A percentile compares a stretch with the other conserved stretches of the same genome.
These are phyloP conservation scores for Daktulosphaira vitifoliae DNA, from an alignment of 1,140 invertebrate genomes.

Conservation along the genomic window DNA sequence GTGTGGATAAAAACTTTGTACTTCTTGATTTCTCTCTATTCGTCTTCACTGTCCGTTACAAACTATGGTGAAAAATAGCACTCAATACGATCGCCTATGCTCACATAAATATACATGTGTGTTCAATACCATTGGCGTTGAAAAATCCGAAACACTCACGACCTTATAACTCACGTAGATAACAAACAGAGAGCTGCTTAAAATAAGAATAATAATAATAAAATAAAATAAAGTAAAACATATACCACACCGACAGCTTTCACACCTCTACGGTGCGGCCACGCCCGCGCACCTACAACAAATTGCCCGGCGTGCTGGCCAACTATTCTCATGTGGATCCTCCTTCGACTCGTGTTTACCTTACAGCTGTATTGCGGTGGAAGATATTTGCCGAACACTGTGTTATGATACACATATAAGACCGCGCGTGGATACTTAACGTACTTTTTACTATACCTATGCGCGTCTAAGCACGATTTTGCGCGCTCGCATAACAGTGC, in stretches of 20 bases:
- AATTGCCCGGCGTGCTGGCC: slow-evolving; percentile 5
- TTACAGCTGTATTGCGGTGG: neutral
- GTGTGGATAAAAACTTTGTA: no score
- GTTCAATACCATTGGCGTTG: no score
- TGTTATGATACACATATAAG: neutral
- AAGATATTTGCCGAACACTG: neutral
- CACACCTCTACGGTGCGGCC: slow-evolving; percentile 13
- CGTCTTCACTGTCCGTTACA: no score
- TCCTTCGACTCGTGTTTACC: slow-evolving; percentile 12
- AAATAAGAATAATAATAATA: no score
- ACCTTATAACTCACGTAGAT: slow-evolving; percentile 32
- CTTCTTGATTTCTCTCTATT: no score
- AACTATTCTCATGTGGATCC: neutral
- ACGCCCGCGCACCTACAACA: slow-evolving; percentile 24
- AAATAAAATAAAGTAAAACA: no score
- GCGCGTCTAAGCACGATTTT: slow-evolving; percentile 9
- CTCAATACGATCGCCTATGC: no score
- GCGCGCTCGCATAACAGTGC: slow-evolving; percentile 3
- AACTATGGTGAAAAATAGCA: no score
- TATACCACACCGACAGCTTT: no score
- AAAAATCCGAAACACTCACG: slow-evolving; percentile 29
- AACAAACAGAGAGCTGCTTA: neutral
- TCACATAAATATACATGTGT: no score
- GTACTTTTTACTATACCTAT: neutral
- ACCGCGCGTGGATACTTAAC: no score